phyloP scores from a whole-genome alignment of 2,113 vertebrate genomes.

The Alosa alosa region DNA sequence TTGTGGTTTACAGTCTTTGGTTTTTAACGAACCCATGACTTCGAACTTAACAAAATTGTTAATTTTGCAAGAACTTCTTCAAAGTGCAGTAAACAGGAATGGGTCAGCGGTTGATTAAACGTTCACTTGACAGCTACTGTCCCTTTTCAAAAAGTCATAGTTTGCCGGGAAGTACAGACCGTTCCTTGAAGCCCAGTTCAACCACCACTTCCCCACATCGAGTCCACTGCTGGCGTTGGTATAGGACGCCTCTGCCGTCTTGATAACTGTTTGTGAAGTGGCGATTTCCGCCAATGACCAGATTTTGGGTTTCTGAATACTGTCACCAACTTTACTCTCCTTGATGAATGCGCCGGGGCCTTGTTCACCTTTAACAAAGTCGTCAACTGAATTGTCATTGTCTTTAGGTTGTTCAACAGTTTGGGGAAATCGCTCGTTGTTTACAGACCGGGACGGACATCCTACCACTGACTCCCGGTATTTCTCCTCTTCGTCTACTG shows the following conservation, averaged over 20 bases:
- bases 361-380: conserved; percentile 10
- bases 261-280: conserved; percentile 66
- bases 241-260: conserved; percentile 33
- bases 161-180: conserved; percentile 58
- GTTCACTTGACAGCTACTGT: conserved; percentile 16
- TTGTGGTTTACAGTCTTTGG: conserved; percentile 25
- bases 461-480: background rate
- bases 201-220: conserved; percentile 64
- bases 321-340: conserved; percentile 58
- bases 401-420: conserved; percentile 17
- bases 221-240: conserved; percentile 45
- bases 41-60: background rate
- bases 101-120: background rate
- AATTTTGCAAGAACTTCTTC: background rate
- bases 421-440: conserved; percentile 38
- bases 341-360: conserved; percentile 37
- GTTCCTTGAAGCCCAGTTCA: conserved; percentile 66
- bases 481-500: conserved; percentile 20
- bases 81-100: conserved; percentile 9
- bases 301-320: conserved; percentile 72
- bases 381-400: background rate
- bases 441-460: background rate
- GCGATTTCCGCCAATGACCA: conserved; percentile 82
- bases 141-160: conserved; percentile 56
- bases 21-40: background rate